Evolutionary conservation across 2,888 invertebrate genomes (phyloP).

Genomic region (Drosophila melanosoma): DNA sequence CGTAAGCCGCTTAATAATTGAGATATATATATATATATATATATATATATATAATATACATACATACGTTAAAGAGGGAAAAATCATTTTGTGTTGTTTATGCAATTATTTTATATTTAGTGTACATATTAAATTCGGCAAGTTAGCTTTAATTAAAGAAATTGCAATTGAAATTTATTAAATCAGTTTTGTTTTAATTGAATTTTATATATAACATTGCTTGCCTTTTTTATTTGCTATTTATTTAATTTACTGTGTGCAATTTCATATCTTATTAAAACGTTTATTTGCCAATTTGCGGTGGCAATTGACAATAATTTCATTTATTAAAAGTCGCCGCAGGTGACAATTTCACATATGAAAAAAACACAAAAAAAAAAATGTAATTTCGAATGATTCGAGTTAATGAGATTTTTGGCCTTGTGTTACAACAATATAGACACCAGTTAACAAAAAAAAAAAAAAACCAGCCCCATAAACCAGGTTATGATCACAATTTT

Average conservation of each 20-base stretch:
- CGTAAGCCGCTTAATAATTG: neutral
- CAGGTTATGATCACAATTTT: constrained; percentile 4
- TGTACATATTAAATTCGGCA: neutral
- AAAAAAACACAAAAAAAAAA: constrained; percentile 14
- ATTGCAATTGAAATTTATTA: neutral
- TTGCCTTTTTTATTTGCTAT: constrained; percentile 4
- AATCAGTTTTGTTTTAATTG: neutral
- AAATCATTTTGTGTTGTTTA: too few relatives aligned
- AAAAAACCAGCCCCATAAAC: neutral
- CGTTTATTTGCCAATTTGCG: constrained; percentile 33
- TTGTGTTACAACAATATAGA: neutral
- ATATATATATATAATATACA: too few relatives aligned
- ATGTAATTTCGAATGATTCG: constrained; percentile 6
- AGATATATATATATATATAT: neutral
- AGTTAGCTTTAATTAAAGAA: neutral
- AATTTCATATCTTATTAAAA: constrained; percentile 25
- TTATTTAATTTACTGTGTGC: constrained; percentile 1
- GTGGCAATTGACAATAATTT: constrained; percentile 1
- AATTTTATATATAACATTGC: neutral
- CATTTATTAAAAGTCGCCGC: constrained; percentile 44
- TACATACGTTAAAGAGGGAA: too few relatives aligned
- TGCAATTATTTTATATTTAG: neutral
- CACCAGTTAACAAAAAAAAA: constrained; percentile 6
- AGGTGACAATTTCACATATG: constrained; percentile 21
- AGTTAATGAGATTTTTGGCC: neutral